Base-by-base conservation (phyloP, 2,113 vertebrate genomes). In the Callaeas wilsoni region DNA sequence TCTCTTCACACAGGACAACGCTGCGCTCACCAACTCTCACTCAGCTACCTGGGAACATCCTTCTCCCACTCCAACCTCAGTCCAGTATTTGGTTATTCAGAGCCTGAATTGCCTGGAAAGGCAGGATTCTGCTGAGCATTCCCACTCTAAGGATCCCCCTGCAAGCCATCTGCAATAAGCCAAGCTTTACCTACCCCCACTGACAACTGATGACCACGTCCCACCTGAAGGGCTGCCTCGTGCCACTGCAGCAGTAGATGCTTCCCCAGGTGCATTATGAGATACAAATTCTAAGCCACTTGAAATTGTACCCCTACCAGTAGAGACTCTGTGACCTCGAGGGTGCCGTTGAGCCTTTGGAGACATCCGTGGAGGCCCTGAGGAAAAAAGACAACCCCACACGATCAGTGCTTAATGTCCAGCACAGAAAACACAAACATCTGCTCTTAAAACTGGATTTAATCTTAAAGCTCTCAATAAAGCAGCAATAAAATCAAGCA, bases 351-450 rank as follows among this genome's bases (percentile, higher is more conserved):
- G 99, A 92, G 99, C 99, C 97, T 99, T 99, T 79, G 99, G 99
- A 96, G 99, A 99, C 99, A 99, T 99, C 98, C 99, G 98, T 77
- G 99, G 99, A 96, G 99, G 99, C 94, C 99, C 99, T 99, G 97
- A 92, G 93, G 92, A 79, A 97, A 97, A 79, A 97, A 97, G 3
- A 97, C 78, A 97, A 92, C 89, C 94, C 96, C 89, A 96, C 70
- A 94, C 79, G 35, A 76, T 98, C 76, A 98, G 91, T 92, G 84
- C n/a, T 83, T 85, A 6, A 50, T 6, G 30, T 32, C 7, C 75
- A 9, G 16, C 64, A 44, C 50, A 8, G 11, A 62, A 53, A 20
- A 74, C 4, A 5, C 44, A 56, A 88, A 50, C 9, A 56, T 12
- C n/a, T 49, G 25, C 3, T 84, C 57, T 86, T 25, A 15, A 46